Conservation (phyloP, 2,888 invertebrate species). For the Stenchaetothrips biformis region DNA sequence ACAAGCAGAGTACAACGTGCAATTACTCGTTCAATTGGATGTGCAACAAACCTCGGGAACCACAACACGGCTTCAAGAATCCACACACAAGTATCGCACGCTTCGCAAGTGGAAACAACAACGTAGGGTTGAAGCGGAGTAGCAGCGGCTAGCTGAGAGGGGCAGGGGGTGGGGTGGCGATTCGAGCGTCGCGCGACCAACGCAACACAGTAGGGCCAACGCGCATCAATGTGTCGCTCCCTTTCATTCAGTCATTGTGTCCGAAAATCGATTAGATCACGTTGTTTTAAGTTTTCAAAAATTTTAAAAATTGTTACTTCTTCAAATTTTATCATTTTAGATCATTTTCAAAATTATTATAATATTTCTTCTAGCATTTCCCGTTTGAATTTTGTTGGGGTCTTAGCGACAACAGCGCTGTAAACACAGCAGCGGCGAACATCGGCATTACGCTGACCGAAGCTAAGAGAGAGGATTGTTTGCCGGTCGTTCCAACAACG, state of each 20-base stretch:
- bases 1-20: neutral
- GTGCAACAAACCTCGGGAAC: neutral
- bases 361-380: no score
- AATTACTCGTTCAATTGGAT: neutral
- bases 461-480: neutral
- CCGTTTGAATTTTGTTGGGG: neutral
- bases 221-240: no score
- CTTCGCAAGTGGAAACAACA: neutral
- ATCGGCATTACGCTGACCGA: neutral
- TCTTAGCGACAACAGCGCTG: neutral
- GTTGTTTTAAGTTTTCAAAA: neutral
- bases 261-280: no score
- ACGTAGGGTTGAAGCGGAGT: neutral
- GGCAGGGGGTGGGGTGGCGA: no score
- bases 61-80: neutral
- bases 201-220: no score
- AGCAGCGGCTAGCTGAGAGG: no score
- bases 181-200: no score
- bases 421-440: neutral
- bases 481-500: neutral
- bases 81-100: neutral
- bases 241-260: no score
- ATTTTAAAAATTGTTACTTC: no score
- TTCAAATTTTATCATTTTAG: no score
- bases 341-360: no score